Percentiles rank a stretch among this genome's conserved stretches.
Evolutionary conservation across 1,140 invertebrate species (phyloP).

Genomic region (Phymorhynchus buccinoides): DNA sequence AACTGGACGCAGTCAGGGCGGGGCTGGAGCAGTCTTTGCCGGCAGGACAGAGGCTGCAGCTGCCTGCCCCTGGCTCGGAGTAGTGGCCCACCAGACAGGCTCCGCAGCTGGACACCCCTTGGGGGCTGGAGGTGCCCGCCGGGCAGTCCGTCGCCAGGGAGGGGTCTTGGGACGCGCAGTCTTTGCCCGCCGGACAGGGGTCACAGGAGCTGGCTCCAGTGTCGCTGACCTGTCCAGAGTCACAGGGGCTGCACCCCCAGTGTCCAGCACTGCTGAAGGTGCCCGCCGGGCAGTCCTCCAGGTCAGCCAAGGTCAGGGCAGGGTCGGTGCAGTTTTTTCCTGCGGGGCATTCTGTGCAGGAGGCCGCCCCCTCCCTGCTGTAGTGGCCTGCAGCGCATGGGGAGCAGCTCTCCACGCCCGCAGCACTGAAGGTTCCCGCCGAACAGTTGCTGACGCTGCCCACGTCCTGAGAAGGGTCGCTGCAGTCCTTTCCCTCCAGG

Average conservation of each 20-base stretch:
- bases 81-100: conserved; percentile 49
- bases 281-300: conserved; percentile 45
- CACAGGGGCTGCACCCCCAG: conserved; percentile 43
- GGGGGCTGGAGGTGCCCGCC: conserved; percentile 42
- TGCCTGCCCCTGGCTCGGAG: conserved; percentile 36
- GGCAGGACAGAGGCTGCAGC: conserved; percentile 49
- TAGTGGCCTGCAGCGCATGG: conserved; percentile 48
- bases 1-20: conserved; percentile 28
- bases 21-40: conserved; percentile 52
- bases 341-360: conserved; percentile 38
- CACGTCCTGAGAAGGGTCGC: not conserved
- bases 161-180: conserved; percentile 23
- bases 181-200: conserved; percentile 44
- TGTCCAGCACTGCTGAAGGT: conserved; percentile 48
- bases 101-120: conserved; percentile 39
- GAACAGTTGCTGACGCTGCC: conserved; percentile 39
- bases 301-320: conserved; percentile 34
- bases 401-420: conserved; percentile 41
- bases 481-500: conserved; percentile 43
- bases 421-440: conserved; percentile 42
- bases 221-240: conserved; percentile 44
- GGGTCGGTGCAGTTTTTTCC: conserved; percentile 52
- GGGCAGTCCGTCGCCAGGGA: conserved; percentile 38
- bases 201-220: conserved; percentile 13
- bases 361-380: conserved; percentile 41